Percentiles rank a stretch among this genome's conserved stretches.
These are phyloP conservation scores for Silurus asotus DNA, from an alignment of 2,113 vertebrate species.

Conservation along the genomic window DNA sequence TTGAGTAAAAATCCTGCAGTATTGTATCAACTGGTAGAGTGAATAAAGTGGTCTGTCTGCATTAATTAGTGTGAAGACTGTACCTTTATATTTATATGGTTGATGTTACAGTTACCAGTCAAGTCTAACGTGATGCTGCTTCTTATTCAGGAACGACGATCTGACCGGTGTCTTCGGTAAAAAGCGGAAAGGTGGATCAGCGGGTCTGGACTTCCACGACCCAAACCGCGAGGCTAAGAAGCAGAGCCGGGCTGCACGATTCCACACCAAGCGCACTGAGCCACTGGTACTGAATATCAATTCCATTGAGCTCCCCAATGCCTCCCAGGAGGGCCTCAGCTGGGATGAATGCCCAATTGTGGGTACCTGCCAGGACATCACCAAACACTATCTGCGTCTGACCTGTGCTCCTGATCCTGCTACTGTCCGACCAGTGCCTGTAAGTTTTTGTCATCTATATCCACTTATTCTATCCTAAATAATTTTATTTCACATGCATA, in stretches of 20 bases:
- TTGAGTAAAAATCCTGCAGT: no score
- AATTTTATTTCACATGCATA: no score
- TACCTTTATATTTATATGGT: background rate
- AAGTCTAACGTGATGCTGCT: background rate
- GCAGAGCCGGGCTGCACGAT: conserved; percentile 84
- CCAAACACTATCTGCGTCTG: conserved; percentile 86
- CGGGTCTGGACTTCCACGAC: conserved; percentile 83
- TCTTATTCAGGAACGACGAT: conserved; percentile 70
- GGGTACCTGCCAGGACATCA: conserved; percentile 86
- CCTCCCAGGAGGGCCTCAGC: conserved; percentile 78
- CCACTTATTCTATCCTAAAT: background rate
- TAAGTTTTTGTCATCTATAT: conserved; percentile 60
- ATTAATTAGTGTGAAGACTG: background rate
- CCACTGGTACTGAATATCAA: conserved; percentile 86
- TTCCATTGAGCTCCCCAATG: conserved; percentile 70
- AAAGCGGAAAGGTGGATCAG: conserved; percentile 77
- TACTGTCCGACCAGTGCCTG: conserved; percentile 83
- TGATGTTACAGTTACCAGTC: background rate
- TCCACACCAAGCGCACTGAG: conserved; percentile 86
- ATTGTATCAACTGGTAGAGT: no score
- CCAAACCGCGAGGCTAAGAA: conserved; percentile 87
- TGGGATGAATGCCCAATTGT: conserved; percentile 92
- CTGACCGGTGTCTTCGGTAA: conserved; percentile 64
- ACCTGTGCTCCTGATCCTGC: conserved; percentile 88
- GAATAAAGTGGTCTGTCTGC: no score